A percentile compares a stretch with the other conserved stretches of the same genome.
Conservation (phyloP, 2,113 vertebrate genomes). For the human (Homo sapiens) region GRCh38 chr6:108710001-108710500, state of each 20-base stretch:
- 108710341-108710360: not conserved
- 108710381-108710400: not conserved
- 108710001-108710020: not conserved
- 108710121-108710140: not conserved
- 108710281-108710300: too few species aligned
- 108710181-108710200: not conserved
- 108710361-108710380: not conserved
- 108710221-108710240: not conserved
- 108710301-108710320: too few species aligned
- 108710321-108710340: rapidly evolving
- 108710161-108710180: not conserved
- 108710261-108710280: not conserved
- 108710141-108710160: not conserved
- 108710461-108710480: not conserved
- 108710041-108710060: not conserved
- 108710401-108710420: not conserved
- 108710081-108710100: not conserved
- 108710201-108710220: not conserved
- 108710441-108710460: not conserved
- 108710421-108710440: not conserved
- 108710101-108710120: not conserved
- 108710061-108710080: not conserved
- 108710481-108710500: not conserved
- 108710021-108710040: not conserved
- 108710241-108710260: not conserved